phyloP scores from a whole-genome alignment of 2,888 invertebrate genomes.

The Pyrrhosoma nymphula region DNA sequence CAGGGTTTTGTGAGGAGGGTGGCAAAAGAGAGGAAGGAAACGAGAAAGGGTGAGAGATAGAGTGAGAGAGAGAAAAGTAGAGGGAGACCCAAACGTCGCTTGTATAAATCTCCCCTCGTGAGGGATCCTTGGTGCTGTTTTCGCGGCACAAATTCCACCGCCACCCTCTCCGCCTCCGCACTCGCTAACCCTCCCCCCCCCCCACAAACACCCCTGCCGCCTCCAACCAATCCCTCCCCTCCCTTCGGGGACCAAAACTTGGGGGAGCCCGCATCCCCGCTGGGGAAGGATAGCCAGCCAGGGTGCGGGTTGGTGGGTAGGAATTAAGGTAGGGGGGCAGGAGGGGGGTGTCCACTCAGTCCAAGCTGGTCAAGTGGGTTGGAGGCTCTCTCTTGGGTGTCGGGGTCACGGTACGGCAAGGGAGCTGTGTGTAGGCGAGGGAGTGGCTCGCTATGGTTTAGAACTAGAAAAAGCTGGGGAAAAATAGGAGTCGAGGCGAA shows the following conservation, averaged over 20 bases:
- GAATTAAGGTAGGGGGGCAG: neutral
- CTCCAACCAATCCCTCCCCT: neutral
- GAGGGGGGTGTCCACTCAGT: neutral
- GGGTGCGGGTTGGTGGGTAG: neutral
- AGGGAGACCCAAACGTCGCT: neutral
- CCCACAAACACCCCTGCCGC: neutral
- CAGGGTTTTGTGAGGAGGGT: neutral
- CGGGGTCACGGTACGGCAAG: neutral
- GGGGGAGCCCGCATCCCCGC: neutral
- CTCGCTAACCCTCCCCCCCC: neutral
- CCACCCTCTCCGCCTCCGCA: constrained; percentile 1
- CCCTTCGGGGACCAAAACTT: neutral
- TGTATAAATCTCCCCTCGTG: constrained; percentile 57
- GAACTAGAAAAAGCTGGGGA: no score
- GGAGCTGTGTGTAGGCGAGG: neutral
- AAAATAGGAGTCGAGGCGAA: no score
- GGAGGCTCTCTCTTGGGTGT: neutral
- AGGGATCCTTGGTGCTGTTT: constrained; percentile 45
- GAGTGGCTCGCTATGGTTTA: neutral
- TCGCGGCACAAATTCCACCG: constrained; percentile 58
- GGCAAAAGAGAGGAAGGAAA: neutral
- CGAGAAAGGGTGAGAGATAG: neutral
- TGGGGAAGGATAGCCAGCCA: neutral
- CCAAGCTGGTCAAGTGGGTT: neutral
- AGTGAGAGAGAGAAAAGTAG: neutral